Percentiles rank a stretch among this genome's conserved stretches.
These are phyloP conservation scores for Teleogryllus occipitalis DNA, from an alignment of 1,140 invertebrate genomes.

Conservation along the genomic window DNA sequence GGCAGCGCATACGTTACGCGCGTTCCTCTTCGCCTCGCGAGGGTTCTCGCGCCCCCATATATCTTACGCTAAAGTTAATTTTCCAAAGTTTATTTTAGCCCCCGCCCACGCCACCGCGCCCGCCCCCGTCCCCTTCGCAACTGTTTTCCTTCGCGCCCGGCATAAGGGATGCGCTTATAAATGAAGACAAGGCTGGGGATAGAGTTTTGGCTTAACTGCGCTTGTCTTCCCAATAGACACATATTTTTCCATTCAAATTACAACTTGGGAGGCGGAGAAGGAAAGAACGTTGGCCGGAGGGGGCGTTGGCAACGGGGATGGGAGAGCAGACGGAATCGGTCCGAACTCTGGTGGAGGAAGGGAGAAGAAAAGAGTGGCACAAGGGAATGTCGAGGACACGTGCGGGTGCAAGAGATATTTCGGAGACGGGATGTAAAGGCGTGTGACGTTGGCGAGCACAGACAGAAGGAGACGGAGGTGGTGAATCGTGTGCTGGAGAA, in stretches of 20 bases:
- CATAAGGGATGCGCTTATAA: constrained; percentile 4
- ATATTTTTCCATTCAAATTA: constrained; percentile 6
- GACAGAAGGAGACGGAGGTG: no score
- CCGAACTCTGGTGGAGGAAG: background rate
- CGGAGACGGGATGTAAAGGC: no score
- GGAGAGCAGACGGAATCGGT: background rate
- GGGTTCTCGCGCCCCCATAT: background rate
- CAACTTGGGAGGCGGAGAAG: background rate
- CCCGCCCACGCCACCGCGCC: no score
- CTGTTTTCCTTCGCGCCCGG: background rate
- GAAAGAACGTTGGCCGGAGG: background rate
- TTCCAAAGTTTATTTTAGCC: constrained; percentile 1
- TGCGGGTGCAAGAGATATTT: no score
- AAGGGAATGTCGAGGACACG: no score
- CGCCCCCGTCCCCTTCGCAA: background rate
- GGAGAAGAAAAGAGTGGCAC: background rate
- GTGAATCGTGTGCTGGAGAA: no score
- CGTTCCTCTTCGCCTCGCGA: background rate
- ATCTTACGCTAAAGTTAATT: constrained; percentile 5
- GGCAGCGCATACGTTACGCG: constrained; percentile 2
- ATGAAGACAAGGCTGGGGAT: background rate
- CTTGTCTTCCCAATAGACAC: constrained; percentile 3
- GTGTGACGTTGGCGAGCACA: no score
- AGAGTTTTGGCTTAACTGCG: constrained; percentile 3
- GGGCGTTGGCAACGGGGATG: background rate